Evolutionary conservation across 1,140 invertebrate species (phyloP).

Genomic region (Ceratosolen solmsi): DNA sequence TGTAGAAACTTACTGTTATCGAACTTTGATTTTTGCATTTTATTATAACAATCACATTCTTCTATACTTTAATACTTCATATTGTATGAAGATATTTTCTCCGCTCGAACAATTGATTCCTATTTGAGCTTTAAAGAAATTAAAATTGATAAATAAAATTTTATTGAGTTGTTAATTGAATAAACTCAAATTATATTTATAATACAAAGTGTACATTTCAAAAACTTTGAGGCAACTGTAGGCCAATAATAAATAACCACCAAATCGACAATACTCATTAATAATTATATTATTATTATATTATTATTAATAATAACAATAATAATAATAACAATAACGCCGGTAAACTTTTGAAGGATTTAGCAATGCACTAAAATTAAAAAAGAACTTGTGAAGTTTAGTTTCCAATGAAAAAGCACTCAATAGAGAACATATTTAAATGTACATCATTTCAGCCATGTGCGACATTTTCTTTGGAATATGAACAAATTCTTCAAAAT

Average conservation of each 20-base stretch:
- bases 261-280: slow-evolving; percentile 7
- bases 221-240: not conserved
- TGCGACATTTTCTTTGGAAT: slow-evolving; percentile 97
- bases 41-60: not conserved
- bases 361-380: slow-evolving; percentile 44
- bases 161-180: not conserved
- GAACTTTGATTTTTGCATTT: slow-evolving; percentile 36
- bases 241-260: slow-evolving; percentile 3
- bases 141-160: not conserved
- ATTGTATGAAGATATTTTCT: slow-evolving; percentile 11
- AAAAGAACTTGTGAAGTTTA: slow-evolving; percentile 38
- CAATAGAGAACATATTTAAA: slow-evolving; percentile 74
- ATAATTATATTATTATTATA: no score
- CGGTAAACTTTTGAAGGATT: slow-evolving; percentile 1
- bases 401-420: slow-evolving; percentile 26
- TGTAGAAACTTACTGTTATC: not conserved
- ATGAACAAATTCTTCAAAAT: slow-evolving; percentile 93
- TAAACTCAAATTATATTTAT: slow-evolving; percentile 2
- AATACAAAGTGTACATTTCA: slow-evolving; percentile 1
- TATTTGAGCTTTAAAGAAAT: not conserved
- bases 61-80: no score
- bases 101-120: not conserved
- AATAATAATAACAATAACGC: no score
- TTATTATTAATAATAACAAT: no score
- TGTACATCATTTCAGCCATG: slow-evolving; percentile 98